phyloP scores from a whole-genome alignment of 2,888 invertebrate genomes.

The Bombyx huttoni region DNA sequence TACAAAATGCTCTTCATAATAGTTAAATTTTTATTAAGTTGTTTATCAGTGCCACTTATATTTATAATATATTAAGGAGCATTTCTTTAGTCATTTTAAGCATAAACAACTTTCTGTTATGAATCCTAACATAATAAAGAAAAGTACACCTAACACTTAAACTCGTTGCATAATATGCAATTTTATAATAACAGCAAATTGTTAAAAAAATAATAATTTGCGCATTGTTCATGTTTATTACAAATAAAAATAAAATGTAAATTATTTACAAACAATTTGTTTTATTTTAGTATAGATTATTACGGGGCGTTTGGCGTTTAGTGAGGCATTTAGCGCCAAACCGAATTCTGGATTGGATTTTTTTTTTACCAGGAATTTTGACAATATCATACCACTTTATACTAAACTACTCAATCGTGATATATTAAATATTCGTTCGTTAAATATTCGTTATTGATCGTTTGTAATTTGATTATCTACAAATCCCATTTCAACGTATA shows the following conservation, averaged over 20 bases:
- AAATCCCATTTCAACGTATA: too few relatives aligned
- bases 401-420: too few relatives aligned
- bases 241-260: slow-evolving; percentile 55
- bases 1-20: background rate
- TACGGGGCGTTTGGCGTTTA: too few relatives aligned
- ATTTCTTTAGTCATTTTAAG: slow-evolving; percentile 56
- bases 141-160: background rate
- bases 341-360: too few relatives aligned
- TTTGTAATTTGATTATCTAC: too few relatives aligned
- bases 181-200: slow-evolving; percentile 23
- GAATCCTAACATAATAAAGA: background rate
- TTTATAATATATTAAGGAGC: slow-evolving; percentile 36
- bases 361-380: too few relatives aligned
- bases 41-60: slow-evolving; percentile 48
- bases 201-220: slow-evolving; percentile 44
- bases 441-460: too few relatives aligned
- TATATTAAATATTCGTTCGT: too few relatives aligned
- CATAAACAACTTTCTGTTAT: slow-evolving; percentile 31
- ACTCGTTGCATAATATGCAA: background rate
- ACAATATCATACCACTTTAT: too few relatives aligned
- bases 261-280: slow-evolving; percentile 9
- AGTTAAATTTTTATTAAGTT: slow-evolving; percentile 8
- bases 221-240: slow-evolving; percentile 67
- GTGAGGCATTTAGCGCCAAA: too few relatives aligned
- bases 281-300: background rate